Evolutionary conservation across 2,113 vertebrate species (phyloP).

Genomic region (Cyprinodon brontotheroides): DNA sequence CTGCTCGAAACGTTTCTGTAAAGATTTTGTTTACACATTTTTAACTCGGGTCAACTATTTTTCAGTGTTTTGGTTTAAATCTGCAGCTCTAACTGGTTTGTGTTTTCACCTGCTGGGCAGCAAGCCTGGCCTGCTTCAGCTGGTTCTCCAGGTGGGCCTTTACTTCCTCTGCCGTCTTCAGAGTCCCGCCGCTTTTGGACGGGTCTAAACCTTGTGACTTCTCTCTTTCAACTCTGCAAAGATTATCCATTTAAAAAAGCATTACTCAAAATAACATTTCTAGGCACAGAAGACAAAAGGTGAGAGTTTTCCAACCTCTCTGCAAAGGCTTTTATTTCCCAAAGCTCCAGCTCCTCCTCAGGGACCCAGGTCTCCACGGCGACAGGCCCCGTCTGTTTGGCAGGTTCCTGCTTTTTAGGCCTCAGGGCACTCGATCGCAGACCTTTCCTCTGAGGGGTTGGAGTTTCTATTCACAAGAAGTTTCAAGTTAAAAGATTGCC

Average conservation of each 20-base stretch:
- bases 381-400: conserved; percentile 93
- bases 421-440: conserved; percentile 92
- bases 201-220: conserved; percentile 92
- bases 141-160: conserved; percentile 88
- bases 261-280: not conserved
- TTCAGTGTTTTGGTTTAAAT: not conserved
- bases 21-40: not conserved
- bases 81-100: not conserved
- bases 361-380: conserved; percentile 96
- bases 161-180: conserved; percentile 86
- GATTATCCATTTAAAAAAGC: not conserved
- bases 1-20: conserved; percentile 92
- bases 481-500: not conserved
- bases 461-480: conserved; percentile 83
- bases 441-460: conserved; percentile 85
- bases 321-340: conserved; percentile 97
- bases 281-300: rapidly evolving
- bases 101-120: conserved; percentile 86
- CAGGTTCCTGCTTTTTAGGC: conserved; percentile 95
- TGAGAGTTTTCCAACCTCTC: conserved; percentile 82
- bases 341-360: conserved; percentile 96
- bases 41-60: no score
- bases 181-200: conserved; percentile 86
- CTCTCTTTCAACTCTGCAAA: conserved; percentile 92
- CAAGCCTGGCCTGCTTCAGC: conserved; percentile 88